Conservation (phyloP, 2,113 vertebrate species). For the Perca flavescens region DNA sequence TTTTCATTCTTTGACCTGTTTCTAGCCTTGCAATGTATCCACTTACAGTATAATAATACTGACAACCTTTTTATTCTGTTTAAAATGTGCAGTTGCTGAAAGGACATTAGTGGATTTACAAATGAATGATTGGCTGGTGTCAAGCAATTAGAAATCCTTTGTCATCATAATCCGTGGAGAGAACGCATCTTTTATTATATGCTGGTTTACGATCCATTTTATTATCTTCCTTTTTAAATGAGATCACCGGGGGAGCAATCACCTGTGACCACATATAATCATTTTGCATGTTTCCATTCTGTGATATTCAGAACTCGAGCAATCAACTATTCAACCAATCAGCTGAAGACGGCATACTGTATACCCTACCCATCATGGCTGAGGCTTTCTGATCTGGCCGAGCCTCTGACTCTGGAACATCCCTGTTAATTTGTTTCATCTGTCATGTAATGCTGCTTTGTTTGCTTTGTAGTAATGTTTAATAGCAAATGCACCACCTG, state of each 20-base stretch:
- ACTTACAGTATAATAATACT: not conserved
- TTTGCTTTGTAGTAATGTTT: not conserved
- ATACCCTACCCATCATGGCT: not conserved
- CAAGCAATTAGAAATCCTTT: conserved; percentile 57
- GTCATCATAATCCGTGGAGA: conserved; percentile 20
- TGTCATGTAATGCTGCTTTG: not conserved
- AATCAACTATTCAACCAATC: conserved; percentile 54
- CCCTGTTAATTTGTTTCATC: conserved; percentile 10
- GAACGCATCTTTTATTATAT: conserved; percentile 44
- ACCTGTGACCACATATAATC: conserved; percentile 58
- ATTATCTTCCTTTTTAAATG: conserved; percentile 68
- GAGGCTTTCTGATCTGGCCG: not conserved
- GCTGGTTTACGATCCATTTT: conserved; percentile 57
- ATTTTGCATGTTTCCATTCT: conserved; percentile 37
- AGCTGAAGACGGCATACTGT: not conserved
- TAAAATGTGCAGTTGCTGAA: not conserved
- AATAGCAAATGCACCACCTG: conserved; percentile 1
- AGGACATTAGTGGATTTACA: conserved; percentile 17
- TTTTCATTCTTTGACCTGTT: not conserved
- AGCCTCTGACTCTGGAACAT: conserved; percentile 17
- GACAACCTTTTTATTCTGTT: conserved; percentile 6
- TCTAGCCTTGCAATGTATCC: not conserved
- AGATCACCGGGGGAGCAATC: conserved; percentile 53
- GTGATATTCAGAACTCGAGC: conserved; percentile 46
- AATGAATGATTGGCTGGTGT: conserved; percentile 23